These are phyloP conservation scores for Loriculus beryllinus DNA, from an alignment of 2,797 vertebrate genomes.

Conservation along the genomic window DNA sequence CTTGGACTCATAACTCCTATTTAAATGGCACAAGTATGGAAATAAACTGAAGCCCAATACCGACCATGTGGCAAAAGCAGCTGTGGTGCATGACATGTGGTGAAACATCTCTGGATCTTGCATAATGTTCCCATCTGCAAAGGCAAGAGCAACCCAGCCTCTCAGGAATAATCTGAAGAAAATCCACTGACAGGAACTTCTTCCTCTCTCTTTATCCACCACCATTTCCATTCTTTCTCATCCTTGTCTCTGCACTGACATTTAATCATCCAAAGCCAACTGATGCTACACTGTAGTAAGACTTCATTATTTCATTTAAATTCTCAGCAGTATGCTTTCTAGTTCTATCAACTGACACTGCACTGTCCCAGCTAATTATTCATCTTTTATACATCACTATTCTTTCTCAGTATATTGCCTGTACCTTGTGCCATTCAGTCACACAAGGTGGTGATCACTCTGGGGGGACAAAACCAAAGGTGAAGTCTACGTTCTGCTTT, in stretches of 20 bases:
- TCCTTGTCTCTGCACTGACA: not conserved
- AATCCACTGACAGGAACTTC: not conserved
- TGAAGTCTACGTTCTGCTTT: not conserved
- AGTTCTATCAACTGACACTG: not conserved
- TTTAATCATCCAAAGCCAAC: not conserved
- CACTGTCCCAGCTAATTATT: not conserved
- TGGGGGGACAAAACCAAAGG: not conserved
- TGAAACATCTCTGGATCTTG: not conserved
- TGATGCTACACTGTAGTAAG: not conserved
- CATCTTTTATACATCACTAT: not conserved
- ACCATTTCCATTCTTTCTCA: not conserved
- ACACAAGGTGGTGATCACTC: not conserved
- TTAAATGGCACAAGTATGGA: not conserved
- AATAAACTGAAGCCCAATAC: not conserved
- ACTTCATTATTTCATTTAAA: not conserved
- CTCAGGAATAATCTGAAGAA: not conserved
- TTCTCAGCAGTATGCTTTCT: not conserved
- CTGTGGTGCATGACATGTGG: accelerated
- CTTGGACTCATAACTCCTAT: not conserved
- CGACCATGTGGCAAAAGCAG: not conserved
- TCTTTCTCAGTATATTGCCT: not conserved
- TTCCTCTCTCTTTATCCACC: not conserved
- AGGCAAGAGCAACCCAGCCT: not conserved
- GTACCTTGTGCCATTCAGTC: not conserved
- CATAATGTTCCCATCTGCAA: not conserved